Percentiles rank a stretch among this genome's conserved stretches.
Conservation (phyloP, 2,888 invertebrate species). For the Synergus itoensis region DNA sequence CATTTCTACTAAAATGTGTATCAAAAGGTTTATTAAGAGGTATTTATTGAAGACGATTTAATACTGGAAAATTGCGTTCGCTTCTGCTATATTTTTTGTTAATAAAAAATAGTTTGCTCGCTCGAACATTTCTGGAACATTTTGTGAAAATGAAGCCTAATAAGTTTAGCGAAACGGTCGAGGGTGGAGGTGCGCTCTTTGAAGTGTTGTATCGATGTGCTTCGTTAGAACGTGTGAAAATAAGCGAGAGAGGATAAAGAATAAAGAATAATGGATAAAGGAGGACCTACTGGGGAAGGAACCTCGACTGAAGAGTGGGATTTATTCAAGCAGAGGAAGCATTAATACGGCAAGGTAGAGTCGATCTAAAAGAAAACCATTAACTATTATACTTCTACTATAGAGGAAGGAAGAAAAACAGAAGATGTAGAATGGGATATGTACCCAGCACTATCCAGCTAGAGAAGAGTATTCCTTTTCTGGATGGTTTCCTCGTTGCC, state of each 20-base stretch:
- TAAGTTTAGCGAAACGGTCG: neutral
- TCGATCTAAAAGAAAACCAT: slow-evolving; percentile 68
- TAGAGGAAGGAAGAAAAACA: slow-evolving; percentile 71
- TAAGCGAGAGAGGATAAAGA: neutral
- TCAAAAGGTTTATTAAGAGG: no score
- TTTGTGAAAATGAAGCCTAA: neutral
- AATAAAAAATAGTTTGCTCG: no score
- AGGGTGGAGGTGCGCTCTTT: neutral
- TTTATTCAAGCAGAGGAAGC: slow-evolving; percentile 61
- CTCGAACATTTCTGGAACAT: no score
- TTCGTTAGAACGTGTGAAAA: slow-evolving; percentile 15
- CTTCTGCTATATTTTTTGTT: no score
- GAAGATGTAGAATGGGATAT: slow-evolving; percentile 57
- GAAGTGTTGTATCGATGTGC: slow-evolving; percentile 2
- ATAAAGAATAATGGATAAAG: neutral
- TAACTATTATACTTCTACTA: slow-evolving; percentile 72
- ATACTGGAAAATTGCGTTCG: no score
- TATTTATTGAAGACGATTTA: no score
- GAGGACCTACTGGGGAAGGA: neutral
- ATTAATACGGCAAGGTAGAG: slow-evolving; percentile 58
- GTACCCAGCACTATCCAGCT: slow-evolving; percentile 48
- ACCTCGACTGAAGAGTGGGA: neutral
- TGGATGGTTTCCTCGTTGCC: slow-evolving; percentile 59
- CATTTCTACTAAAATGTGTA: no score
- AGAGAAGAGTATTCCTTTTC: slow-evolving; percentile 11